Evolutionary conservation across 2,797 vertebrate species (phyloP).

Genomic region (Eutrigla gurnardus): DNA sequence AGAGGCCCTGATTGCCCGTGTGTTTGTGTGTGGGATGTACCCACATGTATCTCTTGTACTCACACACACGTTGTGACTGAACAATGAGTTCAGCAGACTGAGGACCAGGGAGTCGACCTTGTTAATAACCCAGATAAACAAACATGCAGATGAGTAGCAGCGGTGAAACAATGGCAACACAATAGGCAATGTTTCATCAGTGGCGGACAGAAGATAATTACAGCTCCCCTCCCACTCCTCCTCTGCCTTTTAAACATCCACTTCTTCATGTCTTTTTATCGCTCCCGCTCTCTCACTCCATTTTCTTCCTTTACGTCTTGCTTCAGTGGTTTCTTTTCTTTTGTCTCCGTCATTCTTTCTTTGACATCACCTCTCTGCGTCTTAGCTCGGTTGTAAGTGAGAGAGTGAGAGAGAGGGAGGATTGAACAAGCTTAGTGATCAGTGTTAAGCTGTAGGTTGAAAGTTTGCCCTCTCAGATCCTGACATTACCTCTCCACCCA

Average conservation of each 20-base stretch:
- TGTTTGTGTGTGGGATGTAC: constrained; percentile 5
- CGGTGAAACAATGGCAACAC: constrained; percentile 67
- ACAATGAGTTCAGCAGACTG: constrained; percentile 65
- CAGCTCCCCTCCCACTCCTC: constrained; percentile 64
- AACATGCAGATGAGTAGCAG: constrained; percentile 65
- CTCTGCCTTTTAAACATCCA: constrained; percentile 66
- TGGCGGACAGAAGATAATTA: constrained; percentile 76
- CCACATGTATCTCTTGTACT: constrained; percentile 46
- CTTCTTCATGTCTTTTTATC: constrained; percentile 33
- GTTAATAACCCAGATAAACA: constrained; percentile 77
- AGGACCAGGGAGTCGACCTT: constrained; percentile 61
- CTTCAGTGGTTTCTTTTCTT: constrained; percentile 39
- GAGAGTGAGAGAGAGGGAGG: background rate
- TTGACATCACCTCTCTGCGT: constrained; percentile 33
- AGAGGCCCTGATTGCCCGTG: constrained; percentile 1
- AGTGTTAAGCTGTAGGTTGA: constrained; percentile 55
- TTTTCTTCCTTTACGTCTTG: constrained; percentile 32
- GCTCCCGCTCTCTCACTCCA: constrained; percentile 3
- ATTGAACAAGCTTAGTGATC: constrained; percentile 46
- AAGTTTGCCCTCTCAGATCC: constrained; percentile 36
- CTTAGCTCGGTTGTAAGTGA: constrained; percentile 47
- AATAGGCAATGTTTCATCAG: constrained; percentile 75
- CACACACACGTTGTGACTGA: constrained; percentile 51
- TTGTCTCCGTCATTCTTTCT: constrained; percentile 35
- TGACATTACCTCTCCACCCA: constrained; percentile 48